Evolutionary conservation across 2,797 vertebrate genomes (phyloP), one percentile per base, ranked within the genome.

Genomic region (Gymnodraco acuticeps): DNA sequence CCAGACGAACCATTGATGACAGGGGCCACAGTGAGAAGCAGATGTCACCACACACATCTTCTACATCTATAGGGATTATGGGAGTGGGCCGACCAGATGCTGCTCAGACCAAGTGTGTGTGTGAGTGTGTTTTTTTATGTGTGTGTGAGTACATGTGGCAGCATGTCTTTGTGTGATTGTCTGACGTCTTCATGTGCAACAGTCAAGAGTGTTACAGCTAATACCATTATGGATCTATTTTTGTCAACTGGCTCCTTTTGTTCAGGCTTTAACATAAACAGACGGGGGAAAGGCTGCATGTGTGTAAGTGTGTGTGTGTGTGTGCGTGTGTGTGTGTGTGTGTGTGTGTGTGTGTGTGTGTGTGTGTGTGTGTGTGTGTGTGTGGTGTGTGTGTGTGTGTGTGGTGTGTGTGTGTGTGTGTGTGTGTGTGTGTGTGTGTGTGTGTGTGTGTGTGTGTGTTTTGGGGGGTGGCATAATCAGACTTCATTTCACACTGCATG

Each of bases 401-500:
- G 59, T 38, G n/a, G n/a, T 27, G 66, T 60, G 63, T 52, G 66
- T 60, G 66, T 20, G 50, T 42, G 65, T 58, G 42, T n/a, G 65
- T 23, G 64, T 52, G 73, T 43, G 63, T 9, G 65, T 45, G 52
- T 59, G 61, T 7, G 64, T 27, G 48, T 27, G 51, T 1, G 33
- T 20, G 16, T 2, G 19, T 4, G 42, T 20, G 59, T 38, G 54
- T 15, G 64, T 10, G 58, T 1, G 38, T 4, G 13, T 1, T 1
- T 11, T 0, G 9, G 20, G 19, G 52, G 75, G 62, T 16, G 70
- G 77, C 38, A 80, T 90, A 91, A 92, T 91, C 88, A 89, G 83
- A 92, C 86, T 85, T 90, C 81, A 90, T 89, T 93, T 93, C 89
- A 90, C 90, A 89, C 90, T 83, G 77, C 64, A 75, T 90, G 81